Base-by-base conservation (phyloP, 2,888 invertebrate species). In the Machimus atricapillus region DNA sequence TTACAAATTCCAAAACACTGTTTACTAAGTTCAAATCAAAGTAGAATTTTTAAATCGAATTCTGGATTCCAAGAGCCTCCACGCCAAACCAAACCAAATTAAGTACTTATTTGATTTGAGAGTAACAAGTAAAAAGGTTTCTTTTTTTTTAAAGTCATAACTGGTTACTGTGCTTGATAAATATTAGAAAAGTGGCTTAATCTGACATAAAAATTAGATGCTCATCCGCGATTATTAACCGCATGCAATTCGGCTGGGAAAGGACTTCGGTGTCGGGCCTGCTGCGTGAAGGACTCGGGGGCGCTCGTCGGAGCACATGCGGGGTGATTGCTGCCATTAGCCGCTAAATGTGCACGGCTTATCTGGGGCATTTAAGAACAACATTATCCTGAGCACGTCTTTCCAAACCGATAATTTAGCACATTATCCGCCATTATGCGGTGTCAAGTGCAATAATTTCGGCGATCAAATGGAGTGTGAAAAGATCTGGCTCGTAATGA, bases 371-470 rank as follows among this genome's bases (percentile, higher is more conserved):
- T 85, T 85, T 85, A 85, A 85, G 74, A 85, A 74, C 16, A 40
- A 73, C 85, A 85, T 85, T 85, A 85, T 85, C 85, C 74, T 37
- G 43, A 52, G 74, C 46, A 74, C 73, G 85, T 46, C 74, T 74
- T 74, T 85, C 85, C 85, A 85, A 85, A 74, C 85, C 85, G 85
- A 85, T 85, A 85, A 85, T 88, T 86, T 77, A 82, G 79, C 86
- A 87, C 88, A 88, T 88, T 88, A 88, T 88, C 88, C 79, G 87
- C 86, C 88, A 88, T 88, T 88, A 88, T 82, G 77, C 83, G 86
- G 82, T 86, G 87, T 77, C 86, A 74, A 87, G 78, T 88, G 86
- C 86, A 88, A 87, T 88, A 88, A 87, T 88, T 88, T 88, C 74
- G 76, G 87, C 37, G 87, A 88, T 88, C 86, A 88, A 88, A 85